A percentile compares a stretch with the other conserved stretches of the same genome.
Conservation (phyloP, 2,797 vertebrate species). For the Gadopsis marmoratus region DNA sequence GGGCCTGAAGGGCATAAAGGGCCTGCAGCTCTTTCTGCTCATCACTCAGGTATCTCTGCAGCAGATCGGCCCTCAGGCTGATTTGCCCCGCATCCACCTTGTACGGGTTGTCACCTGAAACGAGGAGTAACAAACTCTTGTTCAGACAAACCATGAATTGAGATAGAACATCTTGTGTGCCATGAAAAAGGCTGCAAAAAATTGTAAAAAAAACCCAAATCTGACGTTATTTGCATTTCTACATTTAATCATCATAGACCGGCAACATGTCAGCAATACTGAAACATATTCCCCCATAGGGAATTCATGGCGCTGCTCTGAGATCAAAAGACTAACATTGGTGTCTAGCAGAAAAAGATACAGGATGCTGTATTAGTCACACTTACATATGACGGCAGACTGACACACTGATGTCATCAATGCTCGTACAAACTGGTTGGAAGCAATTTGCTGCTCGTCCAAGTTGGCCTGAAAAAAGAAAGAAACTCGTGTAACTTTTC, state of each 20-base stretch:
- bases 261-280: rapidly evolving
- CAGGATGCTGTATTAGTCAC: neutral
- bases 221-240: neutral
- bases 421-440: slow-evolving; percentile 90
- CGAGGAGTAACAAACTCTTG: neutral
- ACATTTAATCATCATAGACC: neutral
- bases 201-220: no score
- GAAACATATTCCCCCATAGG: neutral
- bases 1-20: slow-evolving; percentile 95
- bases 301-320: neutral
- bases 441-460: slow-evolving; percentile 89
- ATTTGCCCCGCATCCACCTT: slow-evolving; percentile 89
- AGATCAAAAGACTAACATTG: neutral
- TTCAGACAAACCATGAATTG: neutral
- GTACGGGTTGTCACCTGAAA: slow-evolving; percentile 90
- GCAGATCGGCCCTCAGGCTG: slow-evolving; percentile 88
- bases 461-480: slow-evolving; percentile 88
- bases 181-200: neutral
- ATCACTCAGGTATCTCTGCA: slow-evolving; percentile 92
- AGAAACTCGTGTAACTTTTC: neutral
- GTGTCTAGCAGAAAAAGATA: slow-evolving; percentile 5
- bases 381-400: slow-evolving; percentile 93
- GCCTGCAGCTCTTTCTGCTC: slow-evolving; percentile 97
- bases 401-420: slow-evolving; percentile 96
- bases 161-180: neutral